Base-by-base conservation (phyloP, 2,113 vertebrate species). In the Pagrus major region DNA sequence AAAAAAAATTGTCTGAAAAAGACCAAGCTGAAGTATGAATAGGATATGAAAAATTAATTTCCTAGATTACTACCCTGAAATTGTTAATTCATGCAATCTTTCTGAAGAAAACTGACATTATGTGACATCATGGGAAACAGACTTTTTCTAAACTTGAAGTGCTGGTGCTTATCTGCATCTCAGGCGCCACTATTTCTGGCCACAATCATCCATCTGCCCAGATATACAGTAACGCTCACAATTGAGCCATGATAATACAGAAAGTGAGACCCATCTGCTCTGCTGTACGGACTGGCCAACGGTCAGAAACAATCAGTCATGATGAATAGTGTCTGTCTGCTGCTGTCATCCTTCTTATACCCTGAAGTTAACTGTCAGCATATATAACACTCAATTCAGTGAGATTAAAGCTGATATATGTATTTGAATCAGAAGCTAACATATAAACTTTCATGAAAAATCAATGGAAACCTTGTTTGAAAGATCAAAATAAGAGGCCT, bases 231-330 rank as follows among this genome's bases (percentile, higher is more conserved):
- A 35, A 69, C 52, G 33, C 49, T 55, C 15, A 70, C 10, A 68
- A 59, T n/a, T 58, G 52, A 6, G 15, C 18, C 4, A 4, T 39
- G 47, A 86, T 6, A 64, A 72, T 51, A 76, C 41, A 47, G 70
- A 54, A 84, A 77, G 80, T 9, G 64, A 78, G n/a, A 49, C 31
- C 76, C 81, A 64, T 67, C 82, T 84, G 84, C 68, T 81, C 15
- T 2, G 31, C 27, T 0, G 27, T 23, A 31, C 11, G 31, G 16
- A 25, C 52, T 21, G 51, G 39, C 60, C 47, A 33, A 66, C 25
- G 23, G 69, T 9, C 68, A 79, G 29, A 76, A 76, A 71, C 72
- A 66, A 81, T 71, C 84, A 79, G 29, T 33, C n/a, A 29, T 27
- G 46, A 81, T 76, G 49, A 86, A 66, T 25, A 31, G 6, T 51